Evolutionary conservation across 2,888 invertebrate species (phyloP), one percentile per base, ranked within the genome.

Genomic region (Gonocerus acuteangulatus): DNA sequence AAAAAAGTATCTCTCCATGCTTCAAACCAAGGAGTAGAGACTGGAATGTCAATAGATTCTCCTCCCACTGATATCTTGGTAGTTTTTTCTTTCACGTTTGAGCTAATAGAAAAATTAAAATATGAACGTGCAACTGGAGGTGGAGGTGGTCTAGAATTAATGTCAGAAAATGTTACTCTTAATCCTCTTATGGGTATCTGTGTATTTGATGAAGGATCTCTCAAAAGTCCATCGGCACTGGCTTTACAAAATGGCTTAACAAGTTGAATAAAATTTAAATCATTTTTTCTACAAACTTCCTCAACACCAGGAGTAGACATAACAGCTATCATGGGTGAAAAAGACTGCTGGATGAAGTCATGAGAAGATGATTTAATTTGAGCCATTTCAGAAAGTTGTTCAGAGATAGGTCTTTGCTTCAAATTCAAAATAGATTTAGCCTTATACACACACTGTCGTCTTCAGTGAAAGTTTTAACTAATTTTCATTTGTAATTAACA

Each of bases 1-100:
- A 94, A 78, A 74, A 95, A 95, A 23, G 87, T 87, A 69, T 94
- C 92, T 70, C 95, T 81, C 91, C 95, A 97, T 9, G 87, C 83
- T 74, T 95, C 95, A 79, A 90, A 97, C 96, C 97, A 97, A 13
- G 93, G 88, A 58, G 91, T 89, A 9, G 84, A 79, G 36, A 82
- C 77, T 27, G 91, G 90, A 69, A 89, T 78, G 68, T 86, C 82
- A 65, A 90, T 74, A 69, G 80, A 79, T 63, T 79, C 76, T 45
- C 78, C 73, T 62, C 73, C 79, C 69, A 83, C 76, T 61, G 78
- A 78, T 51, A 82, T 70, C 3, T 76, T 66, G 45, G 80, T 79
- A 18, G 79, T 81, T 72, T 81, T 77, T 60, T 81, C 81, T 66
- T 76, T 78, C 42, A 76, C 75, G 2, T 78, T 77, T 63, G 81